These are phyloP conservation scores for Sebastes flavidus DNA, from an alignment of 2,797 vertebrate species.

Conservation along the genomic window DNA sequence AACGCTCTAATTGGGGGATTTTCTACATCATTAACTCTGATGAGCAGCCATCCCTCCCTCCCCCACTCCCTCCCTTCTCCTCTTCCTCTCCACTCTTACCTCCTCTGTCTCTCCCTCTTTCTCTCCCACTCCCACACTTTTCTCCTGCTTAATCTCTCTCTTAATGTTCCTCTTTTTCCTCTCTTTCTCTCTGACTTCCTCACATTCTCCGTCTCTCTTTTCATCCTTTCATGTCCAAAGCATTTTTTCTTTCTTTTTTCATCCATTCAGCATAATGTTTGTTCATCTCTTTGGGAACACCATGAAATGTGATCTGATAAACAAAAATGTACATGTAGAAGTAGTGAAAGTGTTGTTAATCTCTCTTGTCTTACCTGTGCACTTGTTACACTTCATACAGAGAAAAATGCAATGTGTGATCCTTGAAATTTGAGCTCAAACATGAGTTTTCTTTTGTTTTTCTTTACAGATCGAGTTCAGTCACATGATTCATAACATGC, in stretches of 20 bases:
- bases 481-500: background rate
- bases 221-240: conserved; percentile 14
- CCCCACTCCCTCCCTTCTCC: conserved; percentile 24
- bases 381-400: background rate
- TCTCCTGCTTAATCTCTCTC: conserved; percentile 55
- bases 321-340: background rate
- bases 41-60: conserved; percentile 75
- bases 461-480: background rate
- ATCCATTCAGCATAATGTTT: background rate
- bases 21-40: conserved; percentile 86
- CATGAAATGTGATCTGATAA: background rate
- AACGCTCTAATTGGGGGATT: conserved; percentile 89
- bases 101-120: conserved; percentile 6
- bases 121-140: conserved; percentile 63
- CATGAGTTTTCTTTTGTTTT: background rate
- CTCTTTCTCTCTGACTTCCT: conserved; percentile 35
- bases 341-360: background rate
- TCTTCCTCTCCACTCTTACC: conserved; percentile 25
- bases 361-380: background rate
- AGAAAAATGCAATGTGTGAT: background rate
- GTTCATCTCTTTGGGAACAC: background rate
- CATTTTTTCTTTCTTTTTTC: background rate
- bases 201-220: conserved; percentile 23
- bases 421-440: background rate
- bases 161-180: conserved; percentile 51